These are phyloP conservation scores for Diachrysia chrysitis DNA, from an alignment of 2,888 invertebrate genomes.

Conservation along the genomic window DNA sequence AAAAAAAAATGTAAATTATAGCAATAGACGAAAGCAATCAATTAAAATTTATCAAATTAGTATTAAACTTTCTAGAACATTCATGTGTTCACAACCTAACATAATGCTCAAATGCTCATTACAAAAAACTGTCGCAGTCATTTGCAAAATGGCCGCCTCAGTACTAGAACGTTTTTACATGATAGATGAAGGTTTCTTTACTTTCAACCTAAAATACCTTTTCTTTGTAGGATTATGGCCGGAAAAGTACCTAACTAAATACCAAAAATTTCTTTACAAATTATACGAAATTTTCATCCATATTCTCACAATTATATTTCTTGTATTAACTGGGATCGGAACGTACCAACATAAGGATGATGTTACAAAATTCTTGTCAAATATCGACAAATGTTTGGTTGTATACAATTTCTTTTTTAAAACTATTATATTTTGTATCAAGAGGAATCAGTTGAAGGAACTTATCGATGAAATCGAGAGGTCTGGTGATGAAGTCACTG, in stretches of 20 bases:
- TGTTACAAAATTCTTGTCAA: slow-evolving; percentile 64
- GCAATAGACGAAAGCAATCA: too few species aligned
- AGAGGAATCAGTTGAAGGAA: slow-evolving; percentile 64
- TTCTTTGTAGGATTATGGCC: slow-evolving; percentile 79
- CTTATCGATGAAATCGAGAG: slow-evolving; percentile 72
- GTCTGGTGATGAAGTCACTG: slow-evolving; percentile 73
- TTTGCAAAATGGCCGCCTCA: slow-evolving; percentile 64
- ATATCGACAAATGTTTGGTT: slow-evolving; percentile 74
- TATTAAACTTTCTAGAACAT: not conserved
- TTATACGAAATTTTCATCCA: slow-evolving; percentile 68
- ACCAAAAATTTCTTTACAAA: slow-evolving; percentile 64
- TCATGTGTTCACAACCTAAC: slow-evolving; percentile 29
- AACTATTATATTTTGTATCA: slow-evolving; percentile 68
- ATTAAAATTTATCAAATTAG: too few species aligned
- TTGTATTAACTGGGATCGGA: slow-evolving; percentile 70
- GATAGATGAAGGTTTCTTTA: slow-evolving; percentile 69
- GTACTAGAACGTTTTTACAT: slow-evolving; percentile 50
- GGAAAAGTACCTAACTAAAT: slow-evolving; percentile 59
- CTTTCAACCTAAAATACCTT: slow-evolving; percentile 76
- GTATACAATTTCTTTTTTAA: slow-evolving; percentile 76
- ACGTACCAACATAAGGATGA: slow-evolving; percentile 67
- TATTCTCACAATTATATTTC: slow-evolving; percentile 62
- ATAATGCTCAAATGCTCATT: slow-evolving; percentile 10
- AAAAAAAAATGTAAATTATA: too few species aligned
- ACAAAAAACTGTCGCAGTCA: slow-evolving; percentile 37